These are phyloP conservation scores for Telmatochromis bifrenatus DNA, from an alignment of 2,113 vertebrate species.

Conservation along the genomic window DNA sequence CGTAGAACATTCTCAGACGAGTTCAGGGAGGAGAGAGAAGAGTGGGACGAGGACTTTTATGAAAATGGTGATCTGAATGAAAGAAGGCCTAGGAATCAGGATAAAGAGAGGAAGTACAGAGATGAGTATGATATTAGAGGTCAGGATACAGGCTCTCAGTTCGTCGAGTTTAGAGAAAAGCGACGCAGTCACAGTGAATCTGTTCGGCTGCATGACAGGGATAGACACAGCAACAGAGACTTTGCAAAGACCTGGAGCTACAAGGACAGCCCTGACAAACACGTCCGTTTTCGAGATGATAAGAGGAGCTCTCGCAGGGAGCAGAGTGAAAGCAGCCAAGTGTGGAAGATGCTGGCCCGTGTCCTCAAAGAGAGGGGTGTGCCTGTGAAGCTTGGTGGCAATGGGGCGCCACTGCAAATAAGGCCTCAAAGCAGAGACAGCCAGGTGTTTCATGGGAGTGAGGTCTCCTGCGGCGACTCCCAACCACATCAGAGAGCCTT, in stretches of 20 bases:
- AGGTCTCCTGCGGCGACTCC: conserved; percentile 35
- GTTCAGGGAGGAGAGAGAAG: background rate
- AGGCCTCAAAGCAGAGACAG: conserved; percentile 33
- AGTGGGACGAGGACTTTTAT: background rate
- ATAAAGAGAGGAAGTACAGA: background rate
- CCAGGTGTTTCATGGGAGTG: conserved; percentile 44
- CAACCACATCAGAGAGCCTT: conserved; percentile 52
- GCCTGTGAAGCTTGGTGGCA: conserved; percentile 35
- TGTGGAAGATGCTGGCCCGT: conserved; percentile 54
- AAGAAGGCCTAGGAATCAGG: background rate
- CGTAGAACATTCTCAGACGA: conserved; percentile 17
- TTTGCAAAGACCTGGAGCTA: conserved; percentile 46
- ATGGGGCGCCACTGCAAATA: conserved; percentile 46
- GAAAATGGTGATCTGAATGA: background rate
- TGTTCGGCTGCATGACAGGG: background rate
- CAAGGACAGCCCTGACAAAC: conserved; percentile 50
- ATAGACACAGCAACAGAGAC: conserved; percentile 6
- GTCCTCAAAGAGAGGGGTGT: conserved; percentile 60
- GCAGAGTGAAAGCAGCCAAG: background rate
- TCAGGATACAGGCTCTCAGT: background rate
- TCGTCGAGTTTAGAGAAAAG: background rate
- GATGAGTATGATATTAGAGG: background rate
- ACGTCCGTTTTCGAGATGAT: conserved; percentile 61
- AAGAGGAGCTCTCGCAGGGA: background rate
- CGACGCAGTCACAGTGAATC: conserved; percentile 29